Conservation (phyloP, 2,113 vertebrate genomes). For the Gymnarchus niloticus region DNA sequence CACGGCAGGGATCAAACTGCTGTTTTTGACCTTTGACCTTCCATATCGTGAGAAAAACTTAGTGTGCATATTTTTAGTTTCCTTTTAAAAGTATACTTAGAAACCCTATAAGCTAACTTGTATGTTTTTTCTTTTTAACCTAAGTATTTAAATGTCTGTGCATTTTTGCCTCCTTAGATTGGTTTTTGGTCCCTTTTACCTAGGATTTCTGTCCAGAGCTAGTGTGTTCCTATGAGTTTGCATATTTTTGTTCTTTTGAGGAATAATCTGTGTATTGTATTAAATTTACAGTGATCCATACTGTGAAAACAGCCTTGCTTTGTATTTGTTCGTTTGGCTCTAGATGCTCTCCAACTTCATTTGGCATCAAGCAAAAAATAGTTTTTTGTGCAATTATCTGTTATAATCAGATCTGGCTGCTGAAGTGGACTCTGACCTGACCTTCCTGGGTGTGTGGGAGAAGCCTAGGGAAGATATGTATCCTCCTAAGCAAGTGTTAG, state of each 20-base stretch:
- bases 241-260: constrained; percentile 13
- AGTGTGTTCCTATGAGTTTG: background rate
- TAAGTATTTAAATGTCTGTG: constrained; percentile 61
- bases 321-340: background rate
- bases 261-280: constrained; percentile 17
- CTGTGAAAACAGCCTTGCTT: constrained; percentile 18
- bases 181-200: constrained; percentile 33
- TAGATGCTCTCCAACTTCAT: background rate
- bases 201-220: constrained; percentile 19
- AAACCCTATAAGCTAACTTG: constrained; percentile 57
- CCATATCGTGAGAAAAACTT: constrained; percentile 25
- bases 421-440: background rate
- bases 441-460: background rate
- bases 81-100: constrained; percentile 37
- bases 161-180: constrained; percentile 42
- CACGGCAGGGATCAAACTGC: constrained; percentile 34
- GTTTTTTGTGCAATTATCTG: background rate
- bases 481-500: background rate
- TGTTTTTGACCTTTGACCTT: background rate
- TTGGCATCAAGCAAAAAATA: background rate
- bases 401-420: background rate
- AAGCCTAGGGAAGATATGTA: background rate
- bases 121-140: constrained; percentile 52
- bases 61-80: constrained; percentile 49
- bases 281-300: constrained; percentile 22